Evolutionary conservation across 2,797 vertebrate species (phyloP).

Genomic region (Artibeus lituratus): DNA sequence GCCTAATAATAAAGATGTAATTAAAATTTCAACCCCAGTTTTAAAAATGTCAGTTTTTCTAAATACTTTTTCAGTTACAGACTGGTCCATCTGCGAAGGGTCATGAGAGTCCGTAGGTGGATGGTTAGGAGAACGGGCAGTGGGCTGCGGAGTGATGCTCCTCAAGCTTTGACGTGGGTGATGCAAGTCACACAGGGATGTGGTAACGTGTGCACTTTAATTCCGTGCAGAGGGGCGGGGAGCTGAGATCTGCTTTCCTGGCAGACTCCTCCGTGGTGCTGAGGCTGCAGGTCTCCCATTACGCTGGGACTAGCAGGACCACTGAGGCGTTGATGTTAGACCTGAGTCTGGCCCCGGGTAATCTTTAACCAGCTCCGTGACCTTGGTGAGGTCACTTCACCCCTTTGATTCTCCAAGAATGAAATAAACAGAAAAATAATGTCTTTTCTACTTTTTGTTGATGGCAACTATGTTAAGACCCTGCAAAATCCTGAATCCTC

Average conservation of each 20-base stretch:
- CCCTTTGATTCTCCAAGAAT: not conserved
- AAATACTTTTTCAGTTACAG: not conserved
- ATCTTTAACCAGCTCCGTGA: not conserved
- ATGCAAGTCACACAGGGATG: not conserved
- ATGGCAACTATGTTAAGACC: not conserved
- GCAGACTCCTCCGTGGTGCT: not conserved
- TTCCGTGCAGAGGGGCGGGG: not conserved
- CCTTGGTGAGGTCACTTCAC: not conserved
- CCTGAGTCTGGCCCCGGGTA: not conserved
- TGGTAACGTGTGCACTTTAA: not conserved
- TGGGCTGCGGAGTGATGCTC: not conserved
- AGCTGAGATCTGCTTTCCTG: not conserved
- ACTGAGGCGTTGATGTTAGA: not conserved
- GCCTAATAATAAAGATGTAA: not conserved
- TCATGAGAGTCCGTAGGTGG: not conserved
- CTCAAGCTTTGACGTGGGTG: not conserved
- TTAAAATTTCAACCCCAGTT: not conserved
- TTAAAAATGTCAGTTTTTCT: not conserved
- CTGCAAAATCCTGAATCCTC: not conserved
- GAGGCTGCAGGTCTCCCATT: fast-evolving
- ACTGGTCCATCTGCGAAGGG: not conserved
- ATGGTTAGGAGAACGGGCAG: not conserved
- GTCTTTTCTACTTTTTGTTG: not conserved
- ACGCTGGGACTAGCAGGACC: not conserved
- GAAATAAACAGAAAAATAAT: not conserved